These are phyloP conservation scores for Lamprotornis superbus DNA, from an alignment of 2,113 vertebrate genomes.

Conservation along the genomic window DNA sequence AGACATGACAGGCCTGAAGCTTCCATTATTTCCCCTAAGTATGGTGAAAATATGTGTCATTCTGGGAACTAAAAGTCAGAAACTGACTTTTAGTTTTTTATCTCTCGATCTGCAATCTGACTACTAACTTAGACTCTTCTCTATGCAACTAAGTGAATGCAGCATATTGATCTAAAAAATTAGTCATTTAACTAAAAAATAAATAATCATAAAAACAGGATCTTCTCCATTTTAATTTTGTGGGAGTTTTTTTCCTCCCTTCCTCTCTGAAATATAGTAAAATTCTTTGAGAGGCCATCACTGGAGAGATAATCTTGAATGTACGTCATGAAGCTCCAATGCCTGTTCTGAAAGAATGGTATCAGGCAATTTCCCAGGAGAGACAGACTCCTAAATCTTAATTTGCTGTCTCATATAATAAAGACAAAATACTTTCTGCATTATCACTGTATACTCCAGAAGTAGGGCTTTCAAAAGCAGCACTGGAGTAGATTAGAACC, in stretches of 20 bases:
- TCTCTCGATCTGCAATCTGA: not conserved
- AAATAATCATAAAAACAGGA: not conserved
- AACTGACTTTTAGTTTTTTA: not conserved
- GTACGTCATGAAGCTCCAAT: not conserved
- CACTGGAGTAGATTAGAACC: not conserved
- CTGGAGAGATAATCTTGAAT: not conserved
- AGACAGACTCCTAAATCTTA: not conserved
- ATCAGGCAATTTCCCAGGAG: not conserved
- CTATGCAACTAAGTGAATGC: not conserved
- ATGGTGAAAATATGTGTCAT: not conserved
- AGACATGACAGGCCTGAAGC: not conserved
- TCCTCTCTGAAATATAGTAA: not conserved
- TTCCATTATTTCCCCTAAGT: not conserved
- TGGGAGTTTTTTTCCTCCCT: not conserved
- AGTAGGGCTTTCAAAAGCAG: not conserved
- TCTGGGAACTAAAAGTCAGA: not conserved
- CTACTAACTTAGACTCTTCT: not conserved
- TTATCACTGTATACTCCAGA: not conserved
- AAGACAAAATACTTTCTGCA: not conserved
- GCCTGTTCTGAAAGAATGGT: not conserved
- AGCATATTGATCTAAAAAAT: not conserved
- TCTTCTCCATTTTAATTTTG: not conserved
- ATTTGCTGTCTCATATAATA: not conserved
- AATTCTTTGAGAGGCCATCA: not conserved
- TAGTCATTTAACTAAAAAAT: not conserved